Percentiles rank a stretch among this genome's conserved stretches.
Evolutionary conservation across 2,113 vertebrate species (phyloP).

Genomic region (Tragelaphus scriptus): DNA sequence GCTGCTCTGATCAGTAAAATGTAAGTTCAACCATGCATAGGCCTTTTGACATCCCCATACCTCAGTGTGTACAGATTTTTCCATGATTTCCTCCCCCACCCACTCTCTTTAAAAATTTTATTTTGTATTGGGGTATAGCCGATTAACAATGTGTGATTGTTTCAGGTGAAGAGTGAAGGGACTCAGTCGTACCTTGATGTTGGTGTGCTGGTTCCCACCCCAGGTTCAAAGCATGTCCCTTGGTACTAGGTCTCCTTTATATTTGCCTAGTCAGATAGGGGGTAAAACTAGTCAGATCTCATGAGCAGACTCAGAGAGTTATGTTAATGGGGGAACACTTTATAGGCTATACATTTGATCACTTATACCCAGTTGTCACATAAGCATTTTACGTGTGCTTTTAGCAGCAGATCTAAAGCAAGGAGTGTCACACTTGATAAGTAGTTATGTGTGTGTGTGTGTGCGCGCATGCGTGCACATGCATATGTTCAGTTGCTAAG

Average conservation of each 20-base stretch:
- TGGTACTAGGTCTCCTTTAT: background rate
- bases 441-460: background rate
- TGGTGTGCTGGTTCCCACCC: background rate
- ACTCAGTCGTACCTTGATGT: background rate
- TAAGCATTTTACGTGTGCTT: background rate
- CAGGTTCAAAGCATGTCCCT: background rate
- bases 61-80: background rate
- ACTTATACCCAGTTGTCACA: background rate
- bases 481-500: background rate
- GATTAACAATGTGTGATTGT: background rate
- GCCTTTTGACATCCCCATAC: background rate
- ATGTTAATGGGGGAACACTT: background rate
- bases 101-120: background rate
- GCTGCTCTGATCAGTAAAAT: background rate
- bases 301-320: background rate
- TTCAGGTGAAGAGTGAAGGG: background rate
- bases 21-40: background rate
- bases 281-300: background rate
- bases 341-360: background rate
- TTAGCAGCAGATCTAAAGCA: background rate
- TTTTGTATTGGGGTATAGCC: background rate
- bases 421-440: background rate
- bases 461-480: fast-evolving
- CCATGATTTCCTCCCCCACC: background rate
- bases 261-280: background rate